Evolutionary conservation across 2,888 invertebrate species (phyloP).

Genomic region (Tetheella fluctuosa): DNA sequence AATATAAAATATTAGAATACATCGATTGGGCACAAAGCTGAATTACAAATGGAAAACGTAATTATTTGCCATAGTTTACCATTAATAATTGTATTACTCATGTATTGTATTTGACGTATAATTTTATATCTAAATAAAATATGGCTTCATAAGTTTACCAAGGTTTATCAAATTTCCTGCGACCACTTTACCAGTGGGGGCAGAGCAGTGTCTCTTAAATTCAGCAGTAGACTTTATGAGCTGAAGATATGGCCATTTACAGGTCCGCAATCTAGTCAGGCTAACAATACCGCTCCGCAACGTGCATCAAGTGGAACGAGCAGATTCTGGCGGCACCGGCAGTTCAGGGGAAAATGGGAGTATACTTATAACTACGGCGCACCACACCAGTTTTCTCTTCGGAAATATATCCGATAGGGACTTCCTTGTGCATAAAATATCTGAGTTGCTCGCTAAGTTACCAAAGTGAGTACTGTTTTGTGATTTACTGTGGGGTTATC

Average conservation of each 20-base stretch:
- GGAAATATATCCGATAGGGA: constrained; percentile 94
- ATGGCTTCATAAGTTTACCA: too few species aligned
- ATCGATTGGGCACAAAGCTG: too few species aligned
- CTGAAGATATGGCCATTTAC: constrained; percentile 13
- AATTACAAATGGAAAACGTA: too few species aligned
- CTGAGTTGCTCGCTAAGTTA: constrained; percentile 91
- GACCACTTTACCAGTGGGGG: too few species aligned
- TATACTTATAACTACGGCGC: constrained; percentile 92
- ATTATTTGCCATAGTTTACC: too few species aligned
- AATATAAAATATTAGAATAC: too few species aligned
- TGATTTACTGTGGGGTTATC: constrained; percentile 14
- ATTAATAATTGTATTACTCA: too few species aligned
- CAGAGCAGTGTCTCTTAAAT: too few species aligned
- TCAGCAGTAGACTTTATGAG: not conserved
- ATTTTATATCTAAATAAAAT: too few species aligned
- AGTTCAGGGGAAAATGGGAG: constrained; percentile 85
- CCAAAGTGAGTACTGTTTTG: constrained; percentile 66
- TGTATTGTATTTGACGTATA: too few species aligned
- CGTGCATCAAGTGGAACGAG: constrained; percentile 90
- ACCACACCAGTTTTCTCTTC: constrained; percentile 93
- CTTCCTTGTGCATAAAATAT: constrained; percentile 94
- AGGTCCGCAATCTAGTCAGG: constrained; percentile 92
- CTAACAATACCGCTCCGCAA: constrained; percentile 95
- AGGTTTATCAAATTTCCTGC: too few species aligned
- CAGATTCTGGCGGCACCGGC: constrained; percentile 87